These are phyloP conservation scores for Blastobasis adustella DNA, from an alignment of 2,888 invertebrate genomes.

Conservation along the genomic window DNA sequence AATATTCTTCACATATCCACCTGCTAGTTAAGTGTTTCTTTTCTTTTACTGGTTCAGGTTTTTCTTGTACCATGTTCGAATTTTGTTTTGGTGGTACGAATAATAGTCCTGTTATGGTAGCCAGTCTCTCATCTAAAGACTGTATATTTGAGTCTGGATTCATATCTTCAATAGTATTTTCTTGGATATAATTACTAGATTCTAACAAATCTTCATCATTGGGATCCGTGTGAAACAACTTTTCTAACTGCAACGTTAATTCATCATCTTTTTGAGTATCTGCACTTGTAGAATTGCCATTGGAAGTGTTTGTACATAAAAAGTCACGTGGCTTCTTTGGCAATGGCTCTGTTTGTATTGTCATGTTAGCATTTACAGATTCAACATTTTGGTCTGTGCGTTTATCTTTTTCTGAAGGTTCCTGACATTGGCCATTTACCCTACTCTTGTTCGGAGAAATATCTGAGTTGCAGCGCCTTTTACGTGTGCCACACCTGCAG, in stretches of 20 bases:
- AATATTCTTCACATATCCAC: conserved; percentile 67
- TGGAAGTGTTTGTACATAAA: neutral
- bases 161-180: neutral
- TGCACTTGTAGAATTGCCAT: conserved; percentile 3
- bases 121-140: conserved; percentile 51
- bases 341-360: too few species aligned
- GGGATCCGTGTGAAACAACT: conserved; percentile 53
- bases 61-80: conserved; percentile 21
- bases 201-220: conserved; percentile 62
- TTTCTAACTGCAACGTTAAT: conserved; percentile 55
- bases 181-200: neutral
- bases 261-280: conserved; percentile 39
- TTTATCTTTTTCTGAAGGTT: too few species aligned
- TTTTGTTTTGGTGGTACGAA: conserved; percentile 23
- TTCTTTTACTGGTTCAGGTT: conserved; percentile 20
- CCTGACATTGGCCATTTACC: too few species aligned
- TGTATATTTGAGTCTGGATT: conserved; percentile 21
- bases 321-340: too few species aligned
- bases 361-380: too few species aligned
- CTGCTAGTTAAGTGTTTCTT: conserved; percentile 37
- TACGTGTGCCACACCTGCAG: conserved; percentile 40
- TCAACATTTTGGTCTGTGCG: too few species aligned
- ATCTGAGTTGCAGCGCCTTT: conserved; percentile 28
- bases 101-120: conserved; percentile 41
- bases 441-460: too few species aligned